Base-by-base conservation (phyloP, 2,888 invertebrate genomes). In the Idaea dimidiata region DNA sequence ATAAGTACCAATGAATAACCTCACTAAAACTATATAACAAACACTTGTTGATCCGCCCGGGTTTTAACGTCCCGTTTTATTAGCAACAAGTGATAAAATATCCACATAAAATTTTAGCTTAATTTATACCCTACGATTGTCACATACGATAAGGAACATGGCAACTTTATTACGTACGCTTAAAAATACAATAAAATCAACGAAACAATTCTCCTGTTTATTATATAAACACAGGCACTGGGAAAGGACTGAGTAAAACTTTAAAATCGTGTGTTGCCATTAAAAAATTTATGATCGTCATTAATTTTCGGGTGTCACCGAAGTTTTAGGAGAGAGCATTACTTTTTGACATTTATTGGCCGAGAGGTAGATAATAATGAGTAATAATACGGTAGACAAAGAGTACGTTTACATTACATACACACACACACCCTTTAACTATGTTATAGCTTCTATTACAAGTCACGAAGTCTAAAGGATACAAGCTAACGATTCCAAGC, bases 251-350 rank as follows among this genome's bases (percentile, higher is more conserved):
- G 67, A 68, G 71, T 63, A 63, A 43, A 43, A 75, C 76, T 75
- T 73, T 68, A 74, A 77, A 81, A 75, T 78, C 77, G 80, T 78
- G 83, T 80, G 72, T 78, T 79, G 81, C 75, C 86, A 86, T 89
- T 89, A 90, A 90, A 90, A 87, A 82, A 78, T 71, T 89, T 88
- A 90, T 82, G 82, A 80, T 67, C 66, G 79, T 73, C 84, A 87
- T 91, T 81, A 91, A 91, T 91, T 89, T 75, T 57, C 64, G 72
- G 78, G 80, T 84, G 89, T 89, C 89, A 76, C 85, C 81, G 82
- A 81, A 77, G 83, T 81, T 87, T 88, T 84, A 82, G 79, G 73
- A 74, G 73, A 71, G 72, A 80, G 79, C 76, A 84, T 88, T 84
- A 83, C 81, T 83, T 87, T 87, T 79, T 84, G 89, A 89, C 88